Conservation (phyloP, 2,797 vertebrate genomes). For the Catamblyrhynchus diadema region DNA sequence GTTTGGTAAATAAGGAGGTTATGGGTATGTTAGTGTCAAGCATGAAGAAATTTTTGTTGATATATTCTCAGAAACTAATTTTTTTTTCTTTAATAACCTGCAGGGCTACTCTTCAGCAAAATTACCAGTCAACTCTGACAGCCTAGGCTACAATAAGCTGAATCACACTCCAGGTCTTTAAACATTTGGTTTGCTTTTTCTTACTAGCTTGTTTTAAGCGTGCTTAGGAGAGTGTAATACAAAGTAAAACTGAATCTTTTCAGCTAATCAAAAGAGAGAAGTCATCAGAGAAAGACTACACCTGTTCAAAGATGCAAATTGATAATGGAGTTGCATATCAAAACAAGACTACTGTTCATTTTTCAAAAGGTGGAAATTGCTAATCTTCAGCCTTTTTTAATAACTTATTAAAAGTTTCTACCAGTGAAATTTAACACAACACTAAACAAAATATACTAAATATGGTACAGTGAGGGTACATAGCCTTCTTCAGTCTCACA, state of each 20-base stretch:
- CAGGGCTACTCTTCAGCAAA: conserved; percentile 18
- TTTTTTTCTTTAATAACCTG: conserved; percentile 46
- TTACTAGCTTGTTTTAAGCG: conserved; percentile 48
- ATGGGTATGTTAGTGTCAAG: conserved; percentile 27
- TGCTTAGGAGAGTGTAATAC: conserved; percentile 42
- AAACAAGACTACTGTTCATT: conserved; percentile 69
- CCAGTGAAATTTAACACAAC: conserved; percentile 53
- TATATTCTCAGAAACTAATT: conserved; percentile 52
- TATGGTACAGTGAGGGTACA: background rate
- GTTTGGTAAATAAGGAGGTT: conserved; percentile 59
- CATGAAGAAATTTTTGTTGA: conserved; percentile 63
- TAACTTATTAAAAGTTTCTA: conserved; percentile 57
- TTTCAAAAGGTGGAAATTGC: conserved; percentile 73
- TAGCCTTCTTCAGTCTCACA: background rate
- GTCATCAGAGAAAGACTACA: conserved; percentile 68
- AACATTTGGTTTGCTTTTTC: background rate
- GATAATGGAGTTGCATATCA: conserved; percentile 63
- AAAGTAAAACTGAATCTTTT: conserved; percentile 61
- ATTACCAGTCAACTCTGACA: conserved; percentile 17
- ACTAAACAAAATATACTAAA: conserved; percentile 47
- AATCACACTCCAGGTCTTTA: conserved; percentile 9
- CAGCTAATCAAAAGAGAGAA: conserved; percentile 63
- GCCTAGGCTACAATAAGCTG: conserved; percentile 14
- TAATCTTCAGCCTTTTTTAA: conserved; percentile 56
- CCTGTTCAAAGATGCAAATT: conserved; percentile 74